A percentile compares a stretch with the other conserved stretches of the same genome.
These are phyloP conservation scores for Myioborus melanocephalus DNA, from an alignment of 2,797 vertebrate genomes.

Conservation along the genomic window DNA sequence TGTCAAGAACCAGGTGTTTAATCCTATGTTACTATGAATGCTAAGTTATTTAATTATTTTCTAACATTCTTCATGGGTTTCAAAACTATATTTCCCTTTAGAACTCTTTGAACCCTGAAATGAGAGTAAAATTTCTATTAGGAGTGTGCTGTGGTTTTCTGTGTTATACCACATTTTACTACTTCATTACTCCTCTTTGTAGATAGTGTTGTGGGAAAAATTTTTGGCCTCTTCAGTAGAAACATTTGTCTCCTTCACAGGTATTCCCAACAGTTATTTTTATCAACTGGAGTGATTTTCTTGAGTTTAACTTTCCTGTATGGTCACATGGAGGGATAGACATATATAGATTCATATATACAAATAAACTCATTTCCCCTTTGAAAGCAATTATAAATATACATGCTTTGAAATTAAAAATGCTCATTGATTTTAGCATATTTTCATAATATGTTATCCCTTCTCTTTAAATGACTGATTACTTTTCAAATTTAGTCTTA, in stretches of 20 bases:
- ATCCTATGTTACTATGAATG: neutral
- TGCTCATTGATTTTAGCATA: neutral
- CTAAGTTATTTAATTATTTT: neutral
- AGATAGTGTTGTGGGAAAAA: neutral
- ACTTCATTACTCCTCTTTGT: neutral
- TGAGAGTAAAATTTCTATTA: neutral
- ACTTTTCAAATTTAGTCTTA: neutral
- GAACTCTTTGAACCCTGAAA: neutral
- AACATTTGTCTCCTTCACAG: neutral
- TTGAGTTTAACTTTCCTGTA: neutral
- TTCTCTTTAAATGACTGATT: neutral
- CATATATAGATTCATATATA: neutral
- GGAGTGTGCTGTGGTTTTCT: neutral
- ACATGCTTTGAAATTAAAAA: neutral
- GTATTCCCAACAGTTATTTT: neutral
- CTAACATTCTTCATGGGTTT: neutral
- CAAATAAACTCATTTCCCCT: neutral
- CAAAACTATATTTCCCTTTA: neutral
- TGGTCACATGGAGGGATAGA: neutral
- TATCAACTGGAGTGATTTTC: neutral
- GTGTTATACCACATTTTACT: neutral
- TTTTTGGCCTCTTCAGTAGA: neutral
- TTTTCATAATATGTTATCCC: neutral
- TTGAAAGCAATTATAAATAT: neutral
- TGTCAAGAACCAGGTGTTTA: neutral